Evolutionary conservation across 2,888 invertebrate species (phyloP).

Genomic region (Epinotia bilunana): DNA sequence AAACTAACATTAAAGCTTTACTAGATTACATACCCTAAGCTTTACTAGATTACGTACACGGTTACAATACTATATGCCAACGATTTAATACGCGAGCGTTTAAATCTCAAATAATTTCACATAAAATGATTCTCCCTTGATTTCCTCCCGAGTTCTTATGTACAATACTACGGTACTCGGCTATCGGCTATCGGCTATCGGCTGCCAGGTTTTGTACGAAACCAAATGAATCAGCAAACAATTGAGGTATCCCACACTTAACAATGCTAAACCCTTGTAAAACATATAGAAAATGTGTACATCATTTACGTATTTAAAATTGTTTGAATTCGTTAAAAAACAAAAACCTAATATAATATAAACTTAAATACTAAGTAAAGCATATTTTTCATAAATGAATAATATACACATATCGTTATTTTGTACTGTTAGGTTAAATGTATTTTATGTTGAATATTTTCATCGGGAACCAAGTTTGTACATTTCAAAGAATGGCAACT

Average conservation of each 20-base stretch:
- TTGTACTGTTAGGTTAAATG: slow-evolving; percentile 80
- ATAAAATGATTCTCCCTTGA: slow-evolving; percentile 1
- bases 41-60: slow-evolving; percentile 34
- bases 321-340: slow-evolving; percentile 60
- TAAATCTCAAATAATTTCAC: slow-evolving; percentile 35
- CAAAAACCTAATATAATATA: slow-evolving; percentile 55
- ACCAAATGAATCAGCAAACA: slow-evolving; percentile 35
- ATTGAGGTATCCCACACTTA: slow-evolving; percentile 75
- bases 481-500: slow-evolving; percentile 59
- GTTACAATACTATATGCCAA: slow-evolving; percentile 42
- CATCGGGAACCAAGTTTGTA: slow-evolving; percentile 48
- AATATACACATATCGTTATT: slow-evolving; percentile 77
- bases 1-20: slow-evolving; percentile 42
- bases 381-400: slow-evolving; percentile 75
- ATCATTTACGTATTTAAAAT: slow-evolving; percentile 49
- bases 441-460: slow-evolving; percentile 51
- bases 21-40: slow-evolving; percentile 41
- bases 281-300: slow-evolving; percentile 58
- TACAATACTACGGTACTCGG: slow-evolving; percentile 22
- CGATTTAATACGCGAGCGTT: slow-evolving; percentile 15
- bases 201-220: slow-evolving; percentile 18
- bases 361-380: slow-evolving; percentile 78
- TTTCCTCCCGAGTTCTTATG: slow-evolving; percentile 8
- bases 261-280: slow-evolving; percentile 66
- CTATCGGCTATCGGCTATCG: too few species aligned